phyloP scores from a whole-genome alignment of 2,888 invertebrate genomes.

The Chalcosyrphus nemorum region DNA sequence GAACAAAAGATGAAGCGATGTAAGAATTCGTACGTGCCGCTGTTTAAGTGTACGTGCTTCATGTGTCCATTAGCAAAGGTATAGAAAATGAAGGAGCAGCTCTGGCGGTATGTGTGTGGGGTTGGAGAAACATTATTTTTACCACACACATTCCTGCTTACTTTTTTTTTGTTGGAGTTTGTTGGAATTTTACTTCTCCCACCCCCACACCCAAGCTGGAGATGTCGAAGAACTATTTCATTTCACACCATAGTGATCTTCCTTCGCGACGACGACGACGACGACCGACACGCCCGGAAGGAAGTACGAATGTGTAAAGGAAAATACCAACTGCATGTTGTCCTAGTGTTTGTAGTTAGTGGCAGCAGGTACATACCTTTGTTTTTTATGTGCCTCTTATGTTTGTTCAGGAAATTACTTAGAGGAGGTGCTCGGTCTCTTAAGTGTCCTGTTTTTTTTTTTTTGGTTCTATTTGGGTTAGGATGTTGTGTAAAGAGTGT shows the following conservation, averaged over 20 bases:
- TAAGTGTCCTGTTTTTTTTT: constrained; percentile 38
- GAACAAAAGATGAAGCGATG: constrained; percentile 45
- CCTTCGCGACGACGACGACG: background rate
- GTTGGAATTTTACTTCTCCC: background rate
- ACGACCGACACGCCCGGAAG: constrained; percentile 24
- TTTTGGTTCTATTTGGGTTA: constrained; percentile 13
- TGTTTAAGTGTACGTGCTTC: constrained; percentile 59
- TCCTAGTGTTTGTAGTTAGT: constrained; percentile 19
- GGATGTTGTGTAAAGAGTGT: constrained; percentile 18
- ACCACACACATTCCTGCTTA: constrained; percentile 13
- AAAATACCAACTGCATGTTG: constrained; percentile 16
- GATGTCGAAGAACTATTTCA: constrained; percentile 15
- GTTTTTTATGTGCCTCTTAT: constrained; percentile 3
- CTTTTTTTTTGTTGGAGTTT: too few species aligned
- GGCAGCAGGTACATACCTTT: constrained; percentile 27
- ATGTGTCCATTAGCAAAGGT: constrained; percentile 33
- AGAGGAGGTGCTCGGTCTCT: constrained; percentile 31
- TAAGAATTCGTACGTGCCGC: constrained; percentile 47
- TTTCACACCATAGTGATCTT: constrained; percentile 16
- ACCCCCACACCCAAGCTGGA: background rate
- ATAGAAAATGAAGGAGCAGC: background rate
- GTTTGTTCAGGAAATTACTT: constrained; percentile 53
- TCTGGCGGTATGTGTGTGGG: background rate
- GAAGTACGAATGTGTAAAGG: constrained; percentile 32
- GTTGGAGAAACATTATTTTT: background rate